Evolutionary conservation across 53 echinoderm and acorn worm genomes (phyloP).

Genomic region (Actinopyga echinites): DNA sequence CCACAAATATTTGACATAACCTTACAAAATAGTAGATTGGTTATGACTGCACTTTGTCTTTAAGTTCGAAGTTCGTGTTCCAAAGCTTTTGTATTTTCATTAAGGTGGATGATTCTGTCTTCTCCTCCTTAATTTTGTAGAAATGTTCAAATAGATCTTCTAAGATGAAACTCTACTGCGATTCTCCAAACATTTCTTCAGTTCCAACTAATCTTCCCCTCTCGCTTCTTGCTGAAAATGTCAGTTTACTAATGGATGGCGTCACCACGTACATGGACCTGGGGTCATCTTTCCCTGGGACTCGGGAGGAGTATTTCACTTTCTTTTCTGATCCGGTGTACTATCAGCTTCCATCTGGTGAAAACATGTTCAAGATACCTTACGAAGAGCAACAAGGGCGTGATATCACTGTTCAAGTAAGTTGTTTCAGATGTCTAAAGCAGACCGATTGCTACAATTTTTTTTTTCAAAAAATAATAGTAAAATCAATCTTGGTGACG

Average conservation of each 20-base stretch:
- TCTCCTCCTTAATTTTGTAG: no score
- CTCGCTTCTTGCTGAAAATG: background rate
- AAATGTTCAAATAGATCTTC: no score
- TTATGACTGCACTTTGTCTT: no score
- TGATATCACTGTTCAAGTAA: background rate
- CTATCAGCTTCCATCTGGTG: background rate
- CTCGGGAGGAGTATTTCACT: background rate
- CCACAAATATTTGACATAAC: no score
- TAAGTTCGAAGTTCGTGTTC: no score
- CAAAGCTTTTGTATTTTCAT: no score
- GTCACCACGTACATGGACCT: background rate
- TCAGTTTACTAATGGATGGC: slow-evolving; percentile 20
- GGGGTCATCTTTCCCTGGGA: background rate
- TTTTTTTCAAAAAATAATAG: no score
- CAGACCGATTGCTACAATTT: no score
- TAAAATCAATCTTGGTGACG: no score
- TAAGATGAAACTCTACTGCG: background rate
- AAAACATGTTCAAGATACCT: background rate
- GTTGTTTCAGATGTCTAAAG: no score
- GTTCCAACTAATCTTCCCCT: background rate
- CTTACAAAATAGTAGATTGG: no score
- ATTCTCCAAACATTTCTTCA: background rate
- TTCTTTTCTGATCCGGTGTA: slow-evolving; percentile 8
- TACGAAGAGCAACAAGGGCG: background rate
- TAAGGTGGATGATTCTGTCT: no score